A percentile compares a stretch with the other conserved stretches of the same genome.
These are phyloP conservation scores for Corydoras maculifer DNA, from an alignment of 2,113 vertebrate species.

Conservation along the genomic window DNA sequence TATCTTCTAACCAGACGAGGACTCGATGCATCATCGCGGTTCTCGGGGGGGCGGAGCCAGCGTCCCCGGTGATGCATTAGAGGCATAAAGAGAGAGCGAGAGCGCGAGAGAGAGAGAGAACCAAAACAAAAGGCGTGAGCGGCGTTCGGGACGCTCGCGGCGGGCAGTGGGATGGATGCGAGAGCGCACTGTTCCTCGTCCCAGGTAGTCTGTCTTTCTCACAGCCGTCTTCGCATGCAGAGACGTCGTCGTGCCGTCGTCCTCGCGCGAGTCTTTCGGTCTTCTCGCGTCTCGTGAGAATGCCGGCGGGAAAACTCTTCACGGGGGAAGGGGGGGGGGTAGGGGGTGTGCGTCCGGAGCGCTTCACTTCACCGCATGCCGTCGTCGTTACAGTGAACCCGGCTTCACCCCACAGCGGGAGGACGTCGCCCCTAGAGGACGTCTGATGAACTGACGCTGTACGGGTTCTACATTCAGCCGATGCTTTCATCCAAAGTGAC, in stretches of 20 bases:
- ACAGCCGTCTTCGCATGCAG: conserved; percentile 72
- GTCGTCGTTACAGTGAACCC: too few species aligned
- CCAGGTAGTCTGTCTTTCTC: conserved; percentile 83
- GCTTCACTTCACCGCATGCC: too few species aligned
- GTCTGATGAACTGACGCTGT: too few species aligned
- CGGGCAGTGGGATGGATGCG: conserved; percentile 81
- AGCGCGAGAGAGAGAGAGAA: conserved; percentile 26
- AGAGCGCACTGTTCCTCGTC: conserved; percentile 97
- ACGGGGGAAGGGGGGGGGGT: too few species aligned
- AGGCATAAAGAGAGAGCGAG: conserved; percentile 56
- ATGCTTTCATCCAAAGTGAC: too few species aligned
- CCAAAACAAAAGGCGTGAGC: conserved; percentile 19
- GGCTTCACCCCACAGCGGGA: too few species aligned
- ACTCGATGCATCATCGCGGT: conserved; percentile 75
- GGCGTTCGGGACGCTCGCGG: background rate
- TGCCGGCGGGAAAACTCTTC: conserved; percentile 1
- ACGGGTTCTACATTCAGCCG: too few species aligned
- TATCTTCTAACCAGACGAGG: conserved; percentile 87
- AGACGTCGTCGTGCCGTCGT: conserved; percentile 26
- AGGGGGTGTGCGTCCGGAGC: too few species aligned
- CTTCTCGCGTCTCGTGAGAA: conserved; percentile 32
- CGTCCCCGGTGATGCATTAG: conserved; percentile 73
- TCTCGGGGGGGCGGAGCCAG: conserved; percentile 81
- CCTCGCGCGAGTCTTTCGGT: conserved; percentile 37
- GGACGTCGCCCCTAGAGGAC: too few species aligned